phyloP scores from a whole-genome alignment of 2,888 invertebrate genomes.

The Drosophila setosimentum region DNA sequence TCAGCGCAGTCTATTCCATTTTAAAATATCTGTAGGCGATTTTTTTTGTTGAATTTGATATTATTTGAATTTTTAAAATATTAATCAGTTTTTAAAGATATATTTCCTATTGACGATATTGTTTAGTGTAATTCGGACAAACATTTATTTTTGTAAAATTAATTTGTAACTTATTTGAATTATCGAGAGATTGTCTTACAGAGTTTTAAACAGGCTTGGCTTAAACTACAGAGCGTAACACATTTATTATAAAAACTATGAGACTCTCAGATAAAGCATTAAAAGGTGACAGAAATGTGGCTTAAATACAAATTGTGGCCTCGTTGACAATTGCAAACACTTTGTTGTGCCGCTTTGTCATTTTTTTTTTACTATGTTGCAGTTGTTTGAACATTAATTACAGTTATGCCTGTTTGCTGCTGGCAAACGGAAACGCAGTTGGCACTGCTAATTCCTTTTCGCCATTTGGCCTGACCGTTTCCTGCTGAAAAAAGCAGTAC shows the following conservation, averaged over 20 bases:
- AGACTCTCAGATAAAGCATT: background rate
- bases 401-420: slow-evolving; percentile 4
- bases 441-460: slow-evolving; percentile 72
- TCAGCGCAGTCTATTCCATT: no score
- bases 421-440: slow-evolving; percentile 69
- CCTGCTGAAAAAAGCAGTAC: slow-evolving; percentile 32
- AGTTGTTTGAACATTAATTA: slow-evolving; percentile 16
- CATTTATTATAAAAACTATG: fast-evolving
- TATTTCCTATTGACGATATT: no score
- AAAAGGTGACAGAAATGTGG: slow-evolving; percentile 22
- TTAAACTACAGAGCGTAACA: background rate
- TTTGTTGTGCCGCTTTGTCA: slow-evolving; percentile 5
- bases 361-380: background rate
- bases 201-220: background rate
- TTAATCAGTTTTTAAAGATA: no score
- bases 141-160: background rate
- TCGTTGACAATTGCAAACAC: slow-evolving; percentile 42
- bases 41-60: background rate
- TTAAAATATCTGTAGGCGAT: fast-evolving
- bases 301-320: slow-evolving; percentile 37
- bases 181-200: fast-evolving
- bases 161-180: no score
- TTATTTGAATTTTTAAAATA: background rate
- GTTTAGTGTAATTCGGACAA: background rate
- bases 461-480: slow-evolving; percentile 46